A percentile compares a stretch with the other conserved stretches of the same genome.
Evolutionary conservation across 2,888 invertebrate genomes (phyloP).

Genomic region (Odontocerum albicorne): DNA sequence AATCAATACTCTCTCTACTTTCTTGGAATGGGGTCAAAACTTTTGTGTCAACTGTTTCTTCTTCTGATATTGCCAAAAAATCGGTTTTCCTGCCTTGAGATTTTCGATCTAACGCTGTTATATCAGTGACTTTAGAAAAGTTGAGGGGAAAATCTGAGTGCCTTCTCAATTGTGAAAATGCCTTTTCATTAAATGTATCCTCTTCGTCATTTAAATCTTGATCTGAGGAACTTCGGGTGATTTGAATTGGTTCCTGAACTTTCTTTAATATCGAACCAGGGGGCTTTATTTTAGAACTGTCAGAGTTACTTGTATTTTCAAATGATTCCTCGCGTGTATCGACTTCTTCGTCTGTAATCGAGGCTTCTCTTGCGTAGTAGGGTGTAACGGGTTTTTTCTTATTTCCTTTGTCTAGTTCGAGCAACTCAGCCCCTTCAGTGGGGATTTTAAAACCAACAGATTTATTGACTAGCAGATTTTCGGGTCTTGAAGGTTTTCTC

Average conservation of each 20-base stretch:
- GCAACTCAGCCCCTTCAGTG: conserved; percentile 46
- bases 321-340: conserved; percentile 63
- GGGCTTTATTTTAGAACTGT: not conserved
- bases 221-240: conserved; percentile 65
- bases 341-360: conserved; percentile 58
- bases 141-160: conserved; percentile 53
- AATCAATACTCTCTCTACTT: conserved; percentile 46
- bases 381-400: conserved; percentile 79
- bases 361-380: conserved; percentile 70
- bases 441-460: conserved; percentile 59
- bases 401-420: conserved; percentile 59
- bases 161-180: conserved; percentile 48
- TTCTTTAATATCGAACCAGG: conserved; percentile 38
- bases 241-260: conserved; percentile 40
- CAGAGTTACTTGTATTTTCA: conserved; percentile 58
- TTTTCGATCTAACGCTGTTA: conserved; percentile 31
- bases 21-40: conserved; percentile 62
- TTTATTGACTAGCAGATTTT: conserved; percentile 57
- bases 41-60: conserved; percentile 58
- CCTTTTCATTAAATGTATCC: conserved; percentile 40
- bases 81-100: conserved; percentile 38
- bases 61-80: conserved; percentile 56
- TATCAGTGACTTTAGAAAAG: conserved; percentile 30
- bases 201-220: conserved; percentile 62
- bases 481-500: conserved; percentile 66